Conservation (phyloP, 2,888 invertebrate genomes). For the Nomada fabriciana region DNA sequence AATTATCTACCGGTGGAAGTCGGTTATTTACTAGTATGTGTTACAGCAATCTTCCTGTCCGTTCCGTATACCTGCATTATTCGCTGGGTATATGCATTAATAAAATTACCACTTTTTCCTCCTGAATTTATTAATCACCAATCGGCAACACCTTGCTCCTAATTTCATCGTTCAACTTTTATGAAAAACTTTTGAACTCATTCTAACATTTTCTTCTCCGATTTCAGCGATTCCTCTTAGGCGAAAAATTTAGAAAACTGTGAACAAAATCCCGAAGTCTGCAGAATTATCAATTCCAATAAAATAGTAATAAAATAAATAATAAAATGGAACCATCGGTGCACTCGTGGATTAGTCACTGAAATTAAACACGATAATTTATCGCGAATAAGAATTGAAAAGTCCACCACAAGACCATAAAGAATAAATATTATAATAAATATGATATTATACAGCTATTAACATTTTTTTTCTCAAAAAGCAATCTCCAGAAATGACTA, state of each 20-base stretch:
- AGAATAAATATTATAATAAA: too few species aligned
- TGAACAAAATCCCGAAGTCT: background rate
- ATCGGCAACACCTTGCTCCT: background rate
- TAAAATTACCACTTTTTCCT: constrained; percentile 26
- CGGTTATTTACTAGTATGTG: constrained; percentile 18
- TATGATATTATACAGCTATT: background rate
- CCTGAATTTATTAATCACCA: background rate
- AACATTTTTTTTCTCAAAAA: background rate
- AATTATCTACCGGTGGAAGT: constrained; percentile 36
- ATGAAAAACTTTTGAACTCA: background rate
- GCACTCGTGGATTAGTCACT: too few species aligned
- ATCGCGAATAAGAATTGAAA: too few species aligned
- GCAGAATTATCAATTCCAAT: too few species aligned
- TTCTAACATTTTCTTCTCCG: background rate
- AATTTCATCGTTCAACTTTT: background rate
- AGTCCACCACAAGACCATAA: too few species aligned
- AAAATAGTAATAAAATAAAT: background rate
- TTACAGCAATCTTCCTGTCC: constrained; percentile 33
- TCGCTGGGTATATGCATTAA: constrained; percentile 23
- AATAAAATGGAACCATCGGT: too few species aligned
- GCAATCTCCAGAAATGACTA: background rate
- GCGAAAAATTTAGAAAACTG: background rate
- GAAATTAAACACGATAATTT: too few species aligned
- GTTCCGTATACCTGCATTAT: constrained; percentile 22
- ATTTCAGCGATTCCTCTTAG: background rate